These are phyloP conservation scores for Limosa lapponica DNA, from an alignment of 2,797 vertebrate genomes.

Conservation along the genomic window DNA sequence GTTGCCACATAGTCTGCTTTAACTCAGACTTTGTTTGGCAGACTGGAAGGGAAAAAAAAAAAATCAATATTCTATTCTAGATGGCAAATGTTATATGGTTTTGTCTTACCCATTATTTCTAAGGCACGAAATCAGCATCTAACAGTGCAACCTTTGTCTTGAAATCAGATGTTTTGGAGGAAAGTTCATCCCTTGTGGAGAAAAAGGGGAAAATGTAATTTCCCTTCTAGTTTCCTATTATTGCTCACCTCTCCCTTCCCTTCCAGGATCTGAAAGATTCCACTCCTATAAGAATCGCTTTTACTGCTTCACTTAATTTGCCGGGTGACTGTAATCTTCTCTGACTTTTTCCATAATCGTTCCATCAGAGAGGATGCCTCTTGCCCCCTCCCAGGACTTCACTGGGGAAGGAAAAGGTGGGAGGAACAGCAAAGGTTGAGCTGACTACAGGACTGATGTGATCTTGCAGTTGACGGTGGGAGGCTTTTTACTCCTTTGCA, in stretches of 20 bases:
- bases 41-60: not conserved
- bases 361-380: not conserved
- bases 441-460: slow-evolving; percentile 17
- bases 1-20: slow-evolving; percentile 11
- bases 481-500: slow-evolving; percentile 39
- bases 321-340: not conserved
- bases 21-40: not conserved
- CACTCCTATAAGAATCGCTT: not conserved
- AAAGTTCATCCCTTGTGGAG: slow-evolving; percentile 4
- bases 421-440: not conserved
- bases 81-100: not conserved
- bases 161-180: slow-evolving; percentile 5
- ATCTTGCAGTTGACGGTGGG: slow-evolving; percentile 29
- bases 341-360: not conserved
- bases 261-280: not conserved
- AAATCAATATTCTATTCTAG: not conserved
- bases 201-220: not conserved
- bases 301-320: not conserved
- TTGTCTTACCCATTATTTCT: slow-evolving; percentile 27
- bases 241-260: not conserved
- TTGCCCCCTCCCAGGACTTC: not conserved
- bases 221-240: not conserved
- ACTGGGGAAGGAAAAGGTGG: not conserved
- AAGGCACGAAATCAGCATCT: slow-evolving; percentile 35
- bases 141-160: not conserved